These are phyloP conservation scores for Lysandra coridon DNA, from an alignment of 2,888 invertebrate species.

Conservation along the genomic window DNA sequence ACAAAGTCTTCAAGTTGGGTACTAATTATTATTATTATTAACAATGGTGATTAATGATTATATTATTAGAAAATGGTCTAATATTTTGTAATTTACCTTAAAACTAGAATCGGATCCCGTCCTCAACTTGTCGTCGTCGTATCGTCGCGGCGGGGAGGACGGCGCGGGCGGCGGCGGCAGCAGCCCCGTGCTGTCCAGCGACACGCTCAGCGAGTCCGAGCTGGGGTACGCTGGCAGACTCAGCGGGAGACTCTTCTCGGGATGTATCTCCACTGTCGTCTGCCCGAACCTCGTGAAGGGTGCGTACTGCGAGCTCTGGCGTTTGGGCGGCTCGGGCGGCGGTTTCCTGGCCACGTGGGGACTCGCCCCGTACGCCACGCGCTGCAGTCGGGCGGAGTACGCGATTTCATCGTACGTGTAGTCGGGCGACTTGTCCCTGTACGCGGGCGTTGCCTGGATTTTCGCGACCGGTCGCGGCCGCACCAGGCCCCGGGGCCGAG, in stretches of 20 bases:
- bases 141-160: slow-evolving; percentile 80
- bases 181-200: slow-evolving; percentile 82
- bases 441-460: slow-evolving; percentile 81
- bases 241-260: slow-evolving; percentile 80
- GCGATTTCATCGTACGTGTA: slow-evolving; percentile 76
- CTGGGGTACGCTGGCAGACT: slow-evolving; percentile 84
- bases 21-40: too few relatives aligned
- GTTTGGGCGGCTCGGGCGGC: slow-evolving; percentile 90
- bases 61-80: too few relatives aligned
- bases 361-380: slow-evolving; percentile 83
- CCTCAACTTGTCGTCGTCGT: slow-evolving; percentile 75
- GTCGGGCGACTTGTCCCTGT: slow-evolving; percentile 69
- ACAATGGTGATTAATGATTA: too few relatives aligned
- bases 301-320: slow-evolving; percentile 82
- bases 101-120: slow-evolving; percentile 92
- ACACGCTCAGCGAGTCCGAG: slow-evolving; percentile 83
- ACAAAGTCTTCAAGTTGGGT: too few relatives aligned
- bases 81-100: slow-evolving; percentile 78
- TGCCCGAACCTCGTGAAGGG: slow-evolving; percentile 77
- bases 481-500: slow-evolving; percentile 90
- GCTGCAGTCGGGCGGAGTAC: slow-evolving; percentile 71
- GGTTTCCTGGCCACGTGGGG: slow-evolving; percentile 88
- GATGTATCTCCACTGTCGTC: slow-evolving; percentile 82
- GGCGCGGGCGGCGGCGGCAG: slow-evolving; percentile 84
- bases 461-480: slow-evolving; percentile 91